Conservation (phyloP, 2,113 vertebrate species). For the Antechinus stuartii region DNA sequence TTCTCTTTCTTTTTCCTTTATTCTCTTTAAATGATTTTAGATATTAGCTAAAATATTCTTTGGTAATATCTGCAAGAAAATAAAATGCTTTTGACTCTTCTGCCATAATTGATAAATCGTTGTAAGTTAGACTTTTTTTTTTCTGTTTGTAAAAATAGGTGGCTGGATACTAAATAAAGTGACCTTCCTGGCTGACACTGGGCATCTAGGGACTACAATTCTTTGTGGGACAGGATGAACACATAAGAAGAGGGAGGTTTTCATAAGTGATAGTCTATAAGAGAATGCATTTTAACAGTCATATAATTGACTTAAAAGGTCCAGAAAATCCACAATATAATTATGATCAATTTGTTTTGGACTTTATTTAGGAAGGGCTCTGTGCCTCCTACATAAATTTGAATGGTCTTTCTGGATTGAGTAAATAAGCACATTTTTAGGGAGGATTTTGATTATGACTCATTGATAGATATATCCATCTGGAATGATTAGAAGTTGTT, state of each 20-base stretch:
- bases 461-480: background rate
- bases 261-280: background rate
- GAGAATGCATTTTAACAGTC: background rate
- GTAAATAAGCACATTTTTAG: background rate
- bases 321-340: background rate
- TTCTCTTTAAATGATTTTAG: background rate
- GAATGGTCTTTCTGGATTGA: background rate
- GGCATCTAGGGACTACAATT: background rate
- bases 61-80: background rate
- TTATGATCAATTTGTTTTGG: background rate
- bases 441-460: background rate
- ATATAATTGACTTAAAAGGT: background rate
- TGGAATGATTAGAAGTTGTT: background rate
- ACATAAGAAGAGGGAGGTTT: background rate
- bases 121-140: background rate
- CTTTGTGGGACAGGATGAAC: background rate
- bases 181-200: background rate
- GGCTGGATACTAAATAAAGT: background rate
- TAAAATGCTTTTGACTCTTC: background rate
- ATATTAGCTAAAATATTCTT: background rate
- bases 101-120: background rate
- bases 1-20: background rate
- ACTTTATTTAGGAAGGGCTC: background rate
- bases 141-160: background rate
- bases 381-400: background rate